These are phyloP conservation scores for Rugalucina vietnamica DNA, from an alignment of 2,888 invertebrate genomes.

Conservation along the genomic window DNA sequence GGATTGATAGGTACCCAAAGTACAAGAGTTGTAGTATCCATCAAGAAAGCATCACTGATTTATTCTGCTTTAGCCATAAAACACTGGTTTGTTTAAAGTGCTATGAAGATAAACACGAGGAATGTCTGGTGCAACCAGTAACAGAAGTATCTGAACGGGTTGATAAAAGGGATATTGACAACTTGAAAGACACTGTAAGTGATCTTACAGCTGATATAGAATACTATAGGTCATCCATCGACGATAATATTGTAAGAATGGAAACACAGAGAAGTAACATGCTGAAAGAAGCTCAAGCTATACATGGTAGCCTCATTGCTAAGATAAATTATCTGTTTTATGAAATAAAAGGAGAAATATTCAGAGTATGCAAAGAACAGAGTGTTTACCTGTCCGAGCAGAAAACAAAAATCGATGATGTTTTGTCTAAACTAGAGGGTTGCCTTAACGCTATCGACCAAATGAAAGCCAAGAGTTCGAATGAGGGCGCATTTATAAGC, in stretches of 20 bases:
- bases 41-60: not conserved
- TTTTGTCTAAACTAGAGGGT: not conserved
- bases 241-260: not conserved
- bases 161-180: not conserved
- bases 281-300: not conserved
- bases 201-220: not conserved
- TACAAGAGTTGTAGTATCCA: not conserved
- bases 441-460: not conserved
- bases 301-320: not conserved
- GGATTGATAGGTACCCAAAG: not conserved
- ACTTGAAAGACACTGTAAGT: not conserved
- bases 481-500: not conserved
- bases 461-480: not conserved
- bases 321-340: not conserved
- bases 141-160: not conserved
- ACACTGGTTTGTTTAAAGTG: not conserved
- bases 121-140: not conserved
- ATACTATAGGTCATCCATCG: not conserved
- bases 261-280: not conserved
- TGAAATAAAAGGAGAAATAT: not conserved
- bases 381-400: not conserved
- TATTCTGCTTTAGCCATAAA: not conserved
- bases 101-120: not conserved
- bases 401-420: not conserved
- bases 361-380: not conserved